Conservation (phyloP, 2,113 vertebrate genomes). For the Salvelinus sp. region DNA sequence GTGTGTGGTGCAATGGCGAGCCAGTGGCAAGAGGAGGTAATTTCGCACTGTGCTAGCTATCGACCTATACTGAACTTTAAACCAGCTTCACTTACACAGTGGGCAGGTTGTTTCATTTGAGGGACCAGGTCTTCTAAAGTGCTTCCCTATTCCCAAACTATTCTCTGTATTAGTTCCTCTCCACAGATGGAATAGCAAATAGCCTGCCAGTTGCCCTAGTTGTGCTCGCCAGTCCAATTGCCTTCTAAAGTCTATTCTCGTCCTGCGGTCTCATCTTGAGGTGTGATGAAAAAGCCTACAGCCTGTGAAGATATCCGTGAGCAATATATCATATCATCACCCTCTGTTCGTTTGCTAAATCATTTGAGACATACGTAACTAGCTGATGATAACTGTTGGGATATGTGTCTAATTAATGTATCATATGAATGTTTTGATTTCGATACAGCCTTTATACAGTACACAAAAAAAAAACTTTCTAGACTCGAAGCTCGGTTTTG, state of each 20-base stretch:
- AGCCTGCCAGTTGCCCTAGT: neutral
- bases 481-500: too few relatives aligned
- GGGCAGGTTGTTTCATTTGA: slow-evolving; percentile 29
- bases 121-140: slow-evolving; percentile 12
- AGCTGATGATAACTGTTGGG: too few relatives aligned
- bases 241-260: neutral
- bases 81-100: slow-evolving; percentile 43
- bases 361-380: too few relatives aligned
- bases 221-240: slow-evolving; percentile 1
- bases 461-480: too few relatives aligned
- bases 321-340: too few relatives aligned
- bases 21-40: slow-evolving; percentile 34
- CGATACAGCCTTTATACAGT: too few relatives aligned
- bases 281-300: too few relatives aligned
- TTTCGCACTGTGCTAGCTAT: slow-evolving; percentile 41
- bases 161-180: neutral
- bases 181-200: slow-evolving; percentile 18
- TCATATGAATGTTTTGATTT: too few relatives aligned
- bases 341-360: too few relatives aligned
- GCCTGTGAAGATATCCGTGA: too few relatives aligned
- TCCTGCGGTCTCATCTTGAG: slow-evolving; percentile 14
- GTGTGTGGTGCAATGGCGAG: slow-evolving; percentile 3
- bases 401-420: too few relatives aligned
- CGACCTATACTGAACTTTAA: slow-evolving; percentile 35
- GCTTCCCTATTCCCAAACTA: slow-evolving; percentile 18